A percentile compares a stretch with the other conserved stretches of the same genome.
These are phyloP conservation scores for Vireo altiloquus DNA, from an alignment of 2,113 vertebrate species.

Conservation along the genomic window DNA sequence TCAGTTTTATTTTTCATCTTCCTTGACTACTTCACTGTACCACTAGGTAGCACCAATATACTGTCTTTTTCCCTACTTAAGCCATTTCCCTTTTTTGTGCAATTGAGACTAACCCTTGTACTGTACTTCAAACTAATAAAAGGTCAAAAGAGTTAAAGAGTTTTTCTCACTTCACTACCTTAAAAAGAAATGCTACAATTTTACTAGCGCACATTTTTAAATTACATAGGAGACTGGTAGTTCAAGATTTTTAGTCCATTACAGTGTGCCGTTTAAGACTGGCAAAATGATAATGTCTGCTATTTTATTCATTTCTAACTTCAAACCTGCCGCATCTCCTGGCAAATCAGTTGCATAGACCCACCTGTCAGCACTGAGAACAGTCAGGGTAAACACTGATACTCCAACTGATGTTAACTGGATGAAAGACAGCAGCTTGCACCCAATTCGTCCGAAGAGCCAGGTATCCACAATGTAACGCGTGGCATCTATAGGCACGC, in stretches of 20 bases:
- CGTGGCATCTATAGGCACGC: constrained; percentile 79
- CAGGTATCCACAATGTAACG: constrained; percentile 77
- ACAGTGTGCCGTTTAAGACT: not conserved
- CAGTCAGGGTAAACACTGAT: constrained; percentile 81
- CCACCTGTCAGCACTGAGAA: constrained; percentile 84
- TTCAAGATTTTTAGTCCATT: not conserved
- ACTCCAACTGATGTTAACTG: constrained; percentile 81
- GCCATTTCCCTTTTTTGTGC: not conserved
- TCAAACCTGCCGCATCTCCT: not conserved
- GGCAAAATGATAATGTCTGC: not conserved
- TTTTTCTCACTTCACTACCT: not conserved
- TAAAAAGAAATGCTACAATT: not conserved
- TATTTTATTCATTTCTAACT: not conserved
- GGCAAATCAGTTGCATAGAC: constrained; percentile 38
- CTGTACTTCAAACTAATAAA: constrained; percentile 41
- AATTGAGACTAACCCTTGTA: not conserved
- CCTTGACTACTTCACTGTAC: constrained; percentile 40
- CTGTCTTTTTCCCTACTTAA: not conserved
- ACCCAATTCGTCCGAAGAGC: constrained; percentile 79
- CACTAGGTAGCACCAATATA: constrained; percentile 77
- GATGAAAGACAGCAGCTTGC: constrained; percentile 82
- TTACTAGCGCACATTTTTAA: not conserved
- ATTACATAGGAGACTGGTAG: not conserved
- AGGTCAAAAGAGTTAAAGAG: constrained; percentile 13
- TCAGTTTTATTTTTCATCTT: constrained; percentile 28